phyloP scores from a whole-genome alignment of 2,113 vertebrate genomes.

The Ammodytes dubius region DNA sequence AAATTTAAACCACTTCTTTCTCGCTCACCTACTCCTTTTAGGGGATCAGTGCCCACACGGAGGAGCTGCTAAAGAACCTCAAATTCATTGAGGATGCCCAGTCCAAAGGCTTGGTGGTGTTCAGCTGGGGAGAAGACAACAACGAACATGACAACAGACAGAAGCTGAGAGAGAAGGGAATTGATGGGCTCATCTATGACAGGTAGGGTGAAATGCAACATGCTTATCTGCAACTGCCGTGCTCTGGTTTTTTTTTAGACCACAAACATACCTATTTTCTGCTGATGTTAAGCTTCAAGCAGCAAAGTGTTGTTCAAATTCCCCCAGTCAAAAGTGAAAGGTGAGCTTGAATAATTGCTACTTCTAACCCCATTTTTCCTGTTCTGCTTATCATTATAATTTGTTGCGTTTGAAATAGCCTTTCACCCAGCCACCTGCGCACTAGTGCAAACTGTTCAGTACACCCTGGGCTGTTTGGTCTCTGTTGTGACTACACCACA shows the following conservation, averaged over 20 bases:
- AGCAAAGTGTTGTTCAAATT: neutral
- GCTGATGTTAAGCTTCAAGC: neutral
- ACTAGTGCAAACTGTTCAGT: neutral
- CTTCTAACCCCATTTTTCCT: neutral
- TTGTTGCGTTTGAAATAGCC: neutral
- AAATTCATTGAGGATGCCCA: slow-evolving; percentile 88
- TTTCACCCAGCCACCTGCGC: neutral
- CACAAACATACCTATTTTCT: neutral
- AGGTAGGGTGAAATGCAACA: slow-evolving; percentile 81
- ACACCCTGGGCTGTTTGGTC: neutral
- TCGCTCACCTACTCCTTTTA: slow-evolving; percentile 66
- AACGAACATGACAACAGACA: slow-evolving; percentile 93
- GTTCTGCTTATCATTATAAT: neutral
- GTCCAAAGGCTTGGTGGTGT: slow-evolving; percentile 94
- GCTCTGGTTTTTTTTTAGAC: neutral
- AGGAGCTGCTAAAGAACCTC: slow-evolving; percentile 92
- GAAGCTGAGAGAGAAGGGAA: slow-evolving; percentile 90
- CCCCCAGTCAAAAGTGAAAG: neutral
- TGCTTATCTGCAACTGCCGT: neutral
- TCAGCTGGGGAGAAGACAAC: slow-evolving; percentile 97
- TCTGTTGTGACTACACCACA: neutral
- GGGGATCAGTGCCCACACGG: slow-evolving; percentile 95
- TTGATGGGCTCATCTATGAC: slow-evolving; percentile 96
- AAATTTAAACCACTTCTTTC: neutral
- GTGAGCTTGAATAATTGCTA: neutral